A percentile compares a stretch with the other conserved stretches of the same genome.
Conservation (phyloP, 1,140 invertebrate species). For the Caenorhabditis inopinata region DNA sequence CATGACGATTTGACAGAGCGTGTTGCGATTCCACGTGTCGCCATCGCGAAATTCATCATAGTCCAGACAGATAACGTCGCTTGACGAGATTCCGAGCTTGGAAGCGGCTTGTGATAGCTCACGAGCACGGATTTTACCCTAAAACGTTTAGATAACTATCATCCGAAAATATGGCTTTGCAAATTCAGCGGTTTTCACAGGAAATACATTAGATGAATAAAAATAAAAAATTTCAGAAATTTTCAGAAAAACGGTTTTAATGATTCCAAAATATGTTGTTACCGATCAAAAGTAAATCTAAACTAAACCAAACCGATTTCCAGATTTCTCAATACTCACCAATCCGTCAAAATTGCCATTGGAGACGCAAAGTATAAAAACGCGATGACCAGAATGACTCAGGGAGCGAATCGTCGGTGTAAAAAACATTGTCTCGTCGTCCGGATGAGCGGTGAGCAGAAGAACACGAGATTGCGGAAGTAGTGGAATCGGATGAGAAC, state of each 20-base stretch:
- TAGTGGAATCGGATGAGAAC: constrained; percentile 8
- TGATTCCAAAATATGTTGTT: too few relatives aligned
- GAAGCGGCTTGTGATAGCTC: constrained; percentile 80
- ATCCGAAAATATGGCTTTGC: too few relatives aligned
- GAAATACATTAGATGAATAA: too few relatives aligned
- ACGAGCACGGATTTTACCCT: constrained; percentile 73
- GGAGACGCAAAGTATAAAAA: constrained; percentile 78
- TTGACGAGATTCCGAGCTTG: constrained; percentile 76
- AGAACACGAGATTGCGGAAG: constrained; percentile 70
- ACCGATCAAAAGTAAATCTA: too few relatives aligned
- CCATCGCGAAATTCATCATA: constrained; percentile 74
- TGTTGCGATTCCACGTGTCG: constrained; percentile 3
- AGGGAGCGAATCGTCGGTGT: constrained; percentile 80
- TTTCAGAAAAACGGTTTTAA: too few relatives aligned
- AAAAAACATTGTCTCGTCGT: constrained; percentile 91
- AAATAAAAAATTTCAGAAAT: too few relatives aligned
- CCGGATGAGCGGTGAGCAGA: constrained; percentile 84
- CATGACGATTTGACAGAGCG: constrained; percentile 6
- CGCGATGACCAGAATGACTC: constrained; percentile 60
- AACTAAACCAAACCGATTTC: too few relatives aligned
- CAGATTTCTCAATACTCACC: constrained; percentile 4
- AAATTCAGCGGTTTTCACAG: too few relatives aligned
- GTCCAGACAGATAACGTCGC: constrained; percentile 75
- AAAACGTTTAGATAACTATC: too few relatives aligned
- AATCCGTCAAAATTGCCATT: constrained; percentile 72